Evolutionary conservation across 2,888 invertebrate genomes (phyloP).

Genomic region (Nomada fucata): DNA sequence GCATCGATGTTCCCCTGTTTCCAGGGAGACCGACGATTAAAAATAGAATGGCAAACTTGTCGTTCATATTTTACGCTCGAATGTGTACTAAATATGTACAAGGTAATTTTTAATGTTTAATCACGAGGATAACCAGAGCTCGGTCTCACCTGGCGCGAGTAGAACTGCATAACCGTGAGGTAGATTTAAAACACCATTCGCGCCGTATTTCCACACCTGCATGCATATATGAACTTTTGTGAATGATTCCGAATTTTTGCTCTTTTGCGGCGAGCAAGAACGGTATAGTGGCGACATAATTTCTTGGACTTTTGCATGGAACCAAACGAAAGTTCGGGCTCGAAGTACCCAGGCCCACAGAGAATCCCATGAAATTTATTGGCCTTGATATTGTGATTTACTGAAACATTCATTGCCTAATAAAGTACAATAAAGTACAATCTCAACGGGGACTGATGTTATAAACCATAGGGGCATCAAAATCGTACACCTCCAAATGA

Average conservation of each 20-base stretch:
- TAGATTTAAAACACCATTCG: not conserved
- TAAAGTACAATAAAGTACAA: not conserved
- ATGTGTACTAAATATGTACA: not conserved
- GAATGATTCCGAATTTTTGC: not conserved
- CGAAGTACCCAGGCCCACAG: not conserved
- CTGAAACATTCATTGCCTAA: not conserved
- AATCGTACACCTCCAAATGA: not conserved
- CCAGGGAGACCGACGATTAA: not conserved
- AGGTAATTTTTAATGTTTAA: not conserved
- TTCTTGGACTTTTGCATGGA: slow-evolving; percentile 6
- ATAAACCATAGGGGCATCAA: not conserved
- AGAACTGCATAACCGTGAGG: not conserved
- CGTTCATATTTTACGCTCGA: not conserved
- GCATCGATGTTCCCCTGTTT: not conserved
- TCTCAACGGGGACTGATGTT: not conserved
- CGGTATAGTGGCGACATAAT: not conserved
- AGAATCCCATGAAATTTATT: not conserved
- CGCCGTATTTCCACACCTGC: not conserved
- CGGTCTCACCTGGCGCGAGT: not conserved
- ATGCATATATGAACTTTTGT: not conserved
- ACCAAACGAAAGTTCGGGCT: not conserved
- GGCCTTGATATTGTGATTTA: not conserved
- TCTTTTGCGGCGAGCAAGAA: not conserved
- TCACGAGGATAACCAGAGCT: not conserved
- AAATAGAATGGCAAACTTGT: not conserved